Base-by-base conservation (phyloP, 2,797 vertebrate species). In the Propithecus deckenii region DNA sequence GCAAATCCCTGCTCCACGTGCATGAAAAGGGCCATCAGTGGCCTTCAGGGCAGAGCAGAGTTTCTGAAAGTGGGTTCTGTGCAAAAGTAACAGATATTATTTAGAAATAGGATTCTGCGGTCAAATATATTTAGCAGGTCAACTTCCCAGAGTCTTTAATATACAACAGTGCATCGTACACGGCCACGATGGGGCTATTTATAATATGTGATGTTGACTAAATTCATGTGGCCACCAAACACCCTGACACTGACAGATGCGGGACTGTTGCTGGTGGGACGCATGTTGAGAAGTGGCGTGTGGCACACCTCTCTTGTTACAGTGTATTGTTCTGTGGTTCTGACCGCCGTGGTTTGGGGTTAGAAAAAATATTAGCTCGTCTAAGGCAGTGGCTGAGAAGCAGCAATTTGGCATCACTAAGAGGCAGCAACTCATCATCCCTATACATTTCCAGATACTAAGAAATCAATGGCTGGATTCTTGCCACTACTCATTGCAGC, bases 381-480 rank as follows among this genome's bases (percentile, higher is more conserved):
- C 78, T 43, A 87, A 91, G 57, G 79, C 63, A 72, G 84, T 75
- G 86, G 63, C 86, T 57, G 38, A 86, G 94, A 86, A 92, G 50
- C 57, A 94, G 78, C 85, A 72, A 74, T 84, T 87, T 88, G 85
- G 30, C 84, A 59, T 89, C 55, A 41, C 59, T 69, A 2, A 1
- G 23, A 95, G 30, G 79, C 48, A 72, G 69, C 52, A 46, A 20
- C 92, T 95, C 91, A 76, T 91, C 57, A 9, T 91, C 79, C 69
- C 93, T 95, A 59, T 52, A 84, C 89, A 74, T 91, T 83, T 92
- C 59, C 79, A 86, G 74, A 79, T 75, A 59, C 63, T 72, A 75
- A 81, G 80, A 94, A 94, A 96, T 93, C 91, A 57, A 81, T 94
- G 91, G 20, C 74, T 93, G 83, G 63, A 69, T 41, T n/a, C 18